Conservation (phyloP, 1,140 invertebrate species). For the Orius insidiosus region DNA sequence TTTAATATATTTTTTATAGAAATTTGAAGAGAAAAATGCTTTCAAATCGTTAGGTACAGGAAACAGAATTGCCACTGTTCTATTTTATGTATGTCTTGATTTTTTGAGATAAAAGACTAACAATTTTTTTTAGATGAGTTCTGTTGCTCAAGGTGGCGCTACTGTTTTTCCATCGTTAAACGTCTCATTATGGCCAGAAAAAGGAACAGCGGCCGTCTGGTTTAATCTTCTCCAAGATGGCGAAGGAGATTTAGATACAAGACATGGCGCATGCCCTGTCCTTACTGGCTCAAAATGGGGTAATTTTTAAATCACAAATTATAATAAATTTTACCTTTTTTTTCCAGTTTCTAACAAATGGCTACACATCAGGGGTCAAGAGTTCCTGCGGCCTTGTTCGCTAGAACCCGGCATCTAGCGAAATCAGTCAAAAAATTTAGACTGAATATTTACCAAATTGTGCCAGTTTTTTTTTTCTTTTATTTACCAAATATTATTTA, state of each 20-base stretch:
- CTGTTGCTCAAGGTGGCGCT: conserved; percentile 86
- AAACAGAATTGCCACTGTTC: conserved; percentile 85
- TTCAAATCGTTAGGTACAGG: conserved; percentile 72
- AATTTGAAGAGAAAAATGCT: conserved; percentile 78
- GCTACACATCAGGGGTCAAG: conserved; percentile 91
- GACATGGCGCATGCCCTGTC: conserved; percentile 95
- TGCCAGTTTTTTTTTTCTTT: no score
- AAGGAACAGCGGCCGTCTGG: conserved; percentile 90
- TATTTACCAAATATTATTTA: no score
- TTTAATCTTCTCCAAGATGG: conserved; percentile 82
- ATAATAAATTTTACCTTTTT: conserved; percentile 1
- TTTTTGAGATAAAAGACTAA: background rate
- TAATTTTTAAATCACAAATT: conserved; percentile 27
- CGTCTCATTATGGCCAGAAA: conserved; percentile 68
- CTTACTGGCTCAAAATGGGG: conserved; percentile 93
- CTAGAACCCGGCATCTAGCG: background rate
- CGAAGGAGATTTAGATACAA: conserved; percentile 79
- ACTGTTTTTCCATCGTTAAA: conserved; percentile 85
- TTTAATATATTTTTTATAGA: conserved; percentile 24
- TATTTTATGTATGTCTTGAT: conserved; percentile 23
- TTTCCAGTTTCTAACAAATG: conserved; percentile 92
- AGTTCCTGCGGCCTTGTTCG: conserved; percentile 37
- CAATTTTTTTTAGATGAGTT: conserved; percentile 60
- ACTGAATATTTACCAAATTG: no score
- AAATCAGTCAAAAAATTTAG: no score